Evolutionary conservation across 1,140 invertebrate genomes (phyloP).

Genomic region (Rhopalosiphum padi): DNA sequence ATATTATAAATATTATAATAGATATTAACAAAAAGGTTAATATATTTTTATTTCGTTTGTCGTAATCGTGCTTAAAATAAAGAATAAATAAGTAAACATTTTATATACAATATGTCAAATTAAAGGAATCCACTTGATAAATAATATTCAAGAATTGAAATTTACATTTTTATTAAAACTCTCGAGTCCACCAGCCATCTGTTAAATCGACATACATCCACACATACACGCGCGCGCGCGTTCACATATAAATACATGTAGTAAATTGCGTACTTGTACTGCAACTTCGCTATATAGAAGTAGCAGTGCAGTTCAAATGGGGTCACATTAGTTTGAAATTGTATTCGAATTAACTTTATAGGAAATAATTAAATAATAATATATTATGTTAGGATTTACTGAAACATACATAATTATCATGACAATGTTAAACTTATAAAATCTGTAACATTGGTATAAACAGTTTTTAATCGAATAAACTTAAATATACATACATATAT

Average conservation of each 20-base stretch:
- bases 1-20: neutral
- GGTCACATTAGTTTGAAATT: neutral
- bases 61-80: neutral
- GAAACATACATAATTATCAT: neutral
- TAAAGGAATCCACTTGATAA: neutral
- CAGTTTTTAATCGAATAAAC: neutral
- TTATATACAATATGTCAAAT: neutral
- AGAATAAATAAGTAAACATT: neutral
- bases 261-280: neutral
- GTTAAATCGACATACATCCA: neutral
- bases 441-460: neutral
- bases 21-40: neutral
- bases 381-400: neutral
- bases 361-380: neutral
- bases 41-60: neutral
- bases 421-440: neutral
- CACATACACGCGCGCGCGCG: too few species aligned
- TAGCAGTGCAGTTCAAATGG: neutral
- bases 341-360: neutral
- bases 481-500: too few species aligned
- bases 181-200: neutral
- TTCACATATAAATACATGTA: neutral
- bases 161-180: constrained; percentile 5
- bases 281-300: neutral
- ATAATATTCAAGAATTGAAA: neutral